Evolutionary conservation across 1,140 invertebrate species (phyloP).

Genomic region (Carposina sasakii): DNA sequence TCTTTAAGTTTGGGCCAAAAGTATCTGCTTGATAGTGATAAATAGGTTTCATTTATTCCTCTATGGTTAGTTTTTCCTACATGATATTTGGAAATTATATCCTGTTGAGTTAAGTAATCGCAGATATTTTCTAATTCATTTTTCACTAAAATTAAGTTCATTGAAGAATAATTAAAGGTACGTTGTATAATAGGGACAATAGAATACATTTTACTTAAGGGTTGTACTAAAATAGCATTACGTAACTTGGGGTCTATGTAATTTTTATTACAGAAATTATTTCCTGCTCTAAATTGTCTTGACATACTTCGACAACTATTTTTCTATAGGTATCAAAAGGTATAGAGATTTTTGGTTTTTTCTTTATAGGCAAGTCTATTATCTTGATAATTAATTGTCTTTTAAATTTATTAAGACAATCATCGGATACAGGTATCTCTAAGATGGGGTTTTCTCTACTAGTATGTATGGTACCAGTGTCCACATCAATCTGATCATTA

Average conservation of each 20-base stretch:
- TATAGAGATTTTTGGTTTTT: background rate
- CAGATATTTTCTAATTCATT: constrained; percentile 2
- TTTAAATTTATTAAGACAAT: too few relatives aligned
- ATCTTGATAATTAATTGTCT: too few relatives aligned
- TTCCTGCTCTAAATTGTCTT: background rate
- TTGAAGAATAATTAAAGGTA: background rate
- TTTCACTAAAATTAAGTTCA: constrained; percentile 4
- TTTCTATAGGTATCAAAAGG: background rate
- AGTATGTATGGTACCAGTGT: too few relatives aligned
- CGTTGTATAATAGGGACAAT: constrained; percentile 5
- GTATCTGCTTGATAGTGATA: background rate
- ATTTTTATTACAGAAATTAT: background rate
- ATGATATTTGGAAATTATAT: constrained; percentile 6
- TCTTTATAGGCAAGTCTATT: too few relatives aligned
- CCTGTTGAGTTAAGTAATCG: background rate
- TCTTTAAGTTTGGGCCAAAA: constrained; percentile 7
- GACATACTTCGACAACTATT: background rate
- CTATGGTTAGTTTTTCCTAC: constrained; percentile 11
- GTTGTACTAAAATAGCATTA: constrained; percentile 1
- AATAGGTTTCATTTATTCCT: constrained; percentile 1
- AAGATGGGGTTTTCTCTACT: too few relatives aligned
- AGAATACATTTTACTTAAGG: background rate
- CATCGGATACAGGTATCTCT: too few relatives aligned
- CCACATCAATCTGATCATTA: too few relatives aligned
- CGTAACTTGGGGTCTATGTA: background rate